phyloP scores from a whole-genome alignment of 2,113 vertebrate species.

The Bubo blakistoni region DNA sequence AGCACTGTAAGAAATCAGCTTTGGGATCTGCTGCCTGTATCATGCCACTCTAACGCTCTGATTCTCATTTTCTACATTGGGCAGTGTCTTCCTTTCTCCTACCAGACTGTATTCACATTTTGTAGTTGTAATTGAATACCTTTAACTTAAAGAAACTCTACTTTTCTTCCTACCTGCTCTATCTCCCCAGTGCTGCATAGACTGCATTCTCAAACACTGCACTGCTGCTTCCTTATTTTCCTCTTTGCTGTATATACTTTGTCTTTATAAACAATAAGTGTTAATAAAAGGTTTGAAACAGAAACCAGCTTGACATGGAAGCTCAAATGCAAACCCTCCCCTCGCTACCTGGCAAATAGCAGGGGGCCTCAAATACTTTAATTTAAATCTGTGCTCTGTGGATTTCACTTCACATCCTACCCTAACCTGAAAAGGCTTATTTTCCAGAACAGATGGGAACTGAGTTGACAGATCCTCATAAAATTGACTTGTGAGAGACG shows the following conservation, averaged over 20 bases:
- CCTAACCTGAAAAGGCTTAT: constrained; percentile 3
- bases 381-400: not conserved
- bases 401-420: not conserved
- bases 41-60: not conserved
- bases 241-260: not conserved
- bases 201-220: not conserved
- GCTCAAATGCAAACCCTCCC: not conserved
- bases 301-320: not conserved
- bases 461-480: constrained; percentile 39
- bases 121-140: not conserved
- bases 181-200: not conserved
- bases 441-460: constrained; percentile 42
- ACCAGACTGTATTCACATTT: not conserved
- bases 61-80: not conserved
- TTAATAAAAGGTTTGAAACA: constrained; percentile 2
- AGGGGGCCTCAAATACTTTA: not conserved
- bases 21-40: not conserved
- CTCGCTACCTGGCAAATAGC: not conserved
- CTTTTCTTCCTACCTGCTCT: not conserved
- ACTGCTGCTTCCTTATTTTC: not conserved
- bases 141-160: not conserved
- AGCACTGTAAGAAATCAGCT: not conserved
- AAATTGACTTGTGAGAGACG: constrained; percentile 35
- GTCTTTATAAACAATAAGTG: not conserved
- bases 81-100: not conserved